A percentile compares a stretch with the other conserved stretches of the same genome.
Evolutionary conservation across 2,888 invertebrate genomes (phyloP).

Genomic region (Erannis defoliaria): DNA sequence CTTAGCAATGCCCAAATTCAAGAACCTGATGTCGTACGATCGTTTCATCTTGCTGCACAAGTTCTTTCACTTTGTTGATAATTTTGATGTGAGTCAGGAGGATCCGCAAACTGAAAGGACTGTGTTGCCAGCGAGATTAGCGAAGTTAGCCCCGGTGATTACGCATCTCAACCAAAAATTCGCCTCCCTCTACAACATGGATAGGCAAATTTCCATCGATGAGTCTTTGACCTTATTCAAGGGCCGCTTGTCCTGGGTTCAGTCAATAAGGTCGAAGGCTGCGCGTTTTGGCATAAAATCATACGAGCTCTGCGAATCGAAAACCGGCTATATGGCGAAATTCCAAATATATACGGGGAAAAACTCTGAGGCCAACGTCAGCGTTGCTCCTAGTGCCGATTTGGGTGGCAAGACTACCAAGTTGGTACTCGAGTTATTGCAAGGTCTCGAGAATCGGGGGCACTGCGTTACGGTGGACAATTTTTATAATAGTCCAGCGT

Average conservation of each 20-base stretch:
- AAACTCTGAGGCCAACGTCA: not conserved
- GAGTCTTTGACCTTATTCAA: not conserved
- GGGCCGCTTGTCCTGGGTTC: no score
- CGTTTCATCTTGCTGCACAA: not conserved
- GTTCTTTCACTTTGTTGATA: not conserved
- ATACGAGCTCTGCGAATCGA: not conserved
- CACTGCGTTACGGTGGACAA: not conserved
- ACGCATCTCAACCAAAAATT: not conserved
- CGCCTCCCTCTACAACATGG: not conserved
- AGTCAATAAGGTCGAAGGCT: no score
- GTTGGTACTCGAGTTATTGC: not conserved
- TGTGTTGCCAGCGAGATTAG: not conserved
- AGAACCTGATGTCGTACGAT: not conserved
- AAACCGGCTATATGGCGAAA: not conserved
- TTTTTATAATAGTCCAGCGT: not conserved
- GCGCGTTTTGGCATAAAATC: not conserved
- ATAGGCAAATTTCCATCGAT: not conserved
- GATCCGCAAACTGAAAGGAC: not conserved
- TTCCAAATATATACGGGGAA: not conserved
- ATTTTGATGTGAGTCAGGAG: not conserved
- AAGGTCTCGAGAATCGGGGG: not conserved
- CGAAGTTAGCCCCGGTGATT: not conserved
- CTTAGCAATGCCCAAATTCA: not conserved
- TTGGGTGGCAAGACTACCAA: not conserved
- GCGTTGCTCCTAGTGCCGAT: not conserved